Evolutionary conservation across 2,113 vertebrate genomes (phyloP).

Genomic region (Smithornis capensis): DNA sequence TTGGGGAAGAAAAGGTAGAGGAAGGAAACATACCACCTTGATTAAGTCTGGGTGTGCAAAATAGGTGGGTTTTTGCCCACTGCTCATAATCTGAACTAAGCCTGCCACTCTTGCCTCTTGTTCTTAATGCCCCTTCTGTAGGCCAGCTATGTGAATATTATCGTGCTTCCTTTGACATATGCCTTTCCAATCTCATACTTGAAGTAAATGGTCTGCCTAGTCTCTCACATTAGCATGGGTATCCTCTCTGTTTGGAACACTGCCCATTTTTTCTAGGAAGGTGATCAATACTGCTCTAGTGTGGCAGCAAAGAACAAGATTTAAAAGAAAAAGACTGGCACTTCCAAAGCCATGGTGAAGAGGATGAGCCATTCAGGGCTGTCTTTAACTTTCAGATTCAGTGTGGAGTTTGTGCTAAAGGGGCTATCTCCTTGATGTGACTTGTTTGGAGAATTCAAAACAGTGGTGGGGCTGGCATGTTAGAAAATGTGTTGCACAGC

Average conservation of each 20-base stretch:
- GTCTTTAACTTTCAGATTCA: neutral
- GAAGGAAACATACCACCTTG: neutral
- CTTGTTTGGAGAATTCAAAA: slow-evolving; percentile 10
- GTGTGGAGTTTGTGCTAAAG: neutral
- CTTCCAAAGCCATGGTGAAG: neutral
- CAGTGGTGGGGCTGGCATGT: neutral
- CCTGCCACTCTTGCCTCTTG: neutral
- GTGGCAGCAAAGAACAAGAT: neutral
- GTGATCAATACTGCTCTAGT: neutral
- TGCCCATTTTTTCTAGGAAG: neutral
- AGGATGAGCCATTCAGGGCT: neutral
- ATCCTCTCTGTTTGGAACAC: neutral
- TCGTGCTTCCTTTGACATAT: neutral
- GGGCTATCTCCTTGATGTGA: neutral
- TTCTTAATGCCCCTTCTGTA: neutral
- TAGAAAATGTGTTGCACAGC: neutral
- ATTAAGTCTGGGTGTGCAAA: neutral
- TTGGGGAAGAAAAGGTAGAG: neutral
- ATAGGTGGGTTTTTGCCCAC: neutral
- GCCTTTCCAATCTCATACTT: neutral
- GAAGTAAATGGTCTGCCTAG: neutral
- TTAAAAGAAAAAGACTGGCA: neutral
- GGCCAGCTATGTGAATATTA: neutral
- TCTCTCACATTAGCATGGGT: fast-evolving
- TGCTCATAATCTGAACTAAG: neutral